Evolutionary conservation across 2,113 vertebrate genomes (phyloP), one percentile per base, ranked within the genome.

Genomic region (Nothobranchius furzeri): DNA sequence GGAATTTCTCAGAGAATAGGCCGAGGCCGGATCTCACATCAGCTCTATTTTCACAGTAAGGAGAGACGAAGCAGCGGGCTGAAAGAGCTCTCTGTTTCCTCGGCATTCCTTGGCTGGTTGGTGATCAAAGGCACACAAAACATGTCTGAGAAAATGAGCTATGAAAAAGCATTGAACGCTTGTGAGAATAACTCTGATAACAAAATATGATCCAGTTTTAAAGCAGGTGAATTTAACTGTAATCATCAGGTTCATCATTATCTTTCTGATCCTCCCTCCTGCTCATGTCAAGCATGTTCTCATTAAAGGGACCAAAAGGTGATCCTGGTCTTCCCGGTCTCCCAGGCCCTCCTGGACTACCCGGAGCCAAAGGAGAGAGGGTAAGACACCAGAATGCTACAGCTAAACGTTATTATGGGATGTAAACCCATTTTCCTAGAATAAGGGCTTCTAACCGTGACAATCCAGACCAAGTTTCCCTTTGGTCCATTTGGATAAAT

Each of bases 281-380:
- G 13, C 24, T 68, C 9, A 54, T 52, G 4, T 30, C 40, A 53
- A 55, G 15, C 69, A 48, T 71, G 51, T 40, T 72, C 67, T 54
- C 74, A 15, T 88, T 78, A 78, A 79, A 98, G 96, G 96, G 96
- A 84, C 72, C 94, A 45, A 91, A 92, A 83, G 96, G 98, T 56
- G 95, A 93, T 73, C 94, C 94, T 20, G 97, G 97, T 36, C 94
- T 98, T 55, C 93, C 95, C 68, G 97, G 97, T 76, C 78, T 98
- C 52, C 95, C 97, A 57, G 97, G 96, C 43, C 94, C 96, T 58
- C 83, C 94, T 72, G 96, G 96, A 45, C 81, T 94, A 40, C 95
- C 94, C 73, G 98, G 96, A 71, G 76, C 91, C 75, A 96, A 95
- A 89, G 97, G 96, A 75, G 95, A 96, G 64, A 92, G 96, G 94